Percentiles rank a stretch among this genome's conserved stretches.
Evolutionary conservation across 2,888 invertebrate species (phyloP).

Genomic region (Drosophila kokeensis): DNA sequence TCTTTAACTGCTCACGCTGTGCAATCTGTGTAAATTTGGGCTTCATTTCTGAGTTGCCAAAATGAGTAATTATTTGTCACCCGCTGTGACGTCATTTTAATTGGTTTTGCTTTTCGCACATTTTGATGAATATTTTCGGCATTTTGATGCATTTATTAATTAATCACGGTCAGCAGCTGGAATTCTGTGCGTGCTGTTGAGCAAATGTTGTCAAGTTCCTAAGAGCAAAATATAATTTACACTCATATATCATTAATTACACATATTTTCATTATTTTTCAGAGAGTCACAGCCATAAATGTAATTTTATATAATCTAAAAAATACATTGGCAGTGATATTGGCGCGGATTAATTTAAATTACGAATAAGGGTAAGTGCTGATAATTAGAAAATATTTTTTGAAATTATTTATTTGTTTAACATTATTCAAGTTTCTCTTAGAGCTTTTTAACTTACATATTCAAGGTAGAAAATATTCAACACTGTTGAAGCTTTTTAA

Average conservation of each 20-base stretch:
- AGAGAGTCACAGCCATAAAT: no score
- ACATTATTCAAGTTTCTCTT: neutral
- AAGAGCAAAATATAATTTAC: neutral
- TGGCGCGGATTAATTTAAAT: no score
- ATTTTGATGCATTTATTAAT: slow-evolving; percentile 1
- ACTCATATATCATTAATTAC: neutral
- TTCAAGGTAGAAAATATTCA: no score
- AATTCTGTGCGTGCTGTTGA: neutral
- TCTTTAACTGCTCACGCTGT: neutral
- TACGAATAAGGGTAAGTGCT: no score
- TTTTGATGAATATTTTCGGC: neutral
- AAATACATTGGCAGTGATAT: no score
- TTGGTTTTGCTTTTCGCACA: neutral
- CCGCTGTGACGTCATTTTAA: neutral
- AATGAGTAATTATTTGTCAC: neutral
- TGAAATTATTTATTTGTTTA: neutral
- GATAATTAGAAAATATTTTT: neutral
- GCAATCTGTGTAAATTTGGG: neutral
- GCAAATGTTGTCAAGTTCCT: neutral
- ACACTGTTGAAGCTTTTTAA: neutral
- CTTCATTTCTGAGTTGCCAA: neutral
- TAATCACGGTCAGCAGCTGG: neutral
- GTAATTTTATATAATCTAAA: no score
- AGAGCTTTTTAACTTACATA: no score
- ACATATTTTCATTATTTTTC: neutral